These are phyloP conservation scores for Sesia bembeciformis DNA, from an alignment of 2,888 invertebrate genomes.

Conservation along the genomic window DNA sequence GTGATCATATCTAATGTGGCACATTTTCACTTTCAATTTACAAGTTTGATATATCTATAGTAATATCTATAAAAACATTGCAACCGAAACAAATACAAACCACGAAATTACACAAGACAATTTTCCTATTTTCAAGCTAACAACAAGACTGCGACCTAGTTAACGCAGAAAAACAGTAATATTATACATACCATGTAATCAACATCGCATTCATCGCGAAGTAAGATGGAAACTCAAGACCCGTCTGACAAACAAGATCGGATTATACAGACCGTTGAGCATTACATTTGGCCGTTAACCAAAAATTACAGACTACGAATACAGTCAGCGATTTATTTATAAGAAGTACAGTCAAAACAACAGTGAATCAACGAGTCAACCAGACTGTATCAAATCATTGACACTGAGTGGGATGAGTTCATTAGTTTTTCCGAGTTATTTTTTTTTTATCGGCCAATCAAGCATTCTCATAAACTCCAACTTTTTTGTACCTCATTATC, in stretches of 20 bases:
- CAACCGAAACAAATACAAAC: no score
- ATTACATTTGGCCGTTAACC: constrained; percentile 19
- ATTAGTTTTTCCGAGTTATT: no score
- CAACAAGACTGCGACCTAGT: background rate
- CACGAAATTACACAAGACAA: no score
- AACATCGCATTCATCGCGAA: constrained; percentile 2
- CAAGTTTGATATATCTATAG: no score
- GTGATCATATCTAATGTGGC: no score
- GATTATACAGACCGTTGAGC: constrained; percentile 13
- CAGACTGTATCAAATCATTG: background rate
- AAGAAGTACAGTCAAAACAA: background rate
- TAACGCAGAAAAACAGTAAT: background rate
- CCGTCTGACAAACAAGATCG: constrained; percentile 2
- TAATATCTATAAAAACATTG: no score
- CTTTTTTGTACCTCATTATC: no score
- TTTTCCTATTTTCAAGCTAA: no score
- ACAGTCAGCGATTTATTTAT: background rate
- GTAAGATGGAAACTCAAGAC: constrained; percentile 6
- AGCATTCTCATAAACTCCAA: no score
- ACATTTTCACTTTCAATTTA: no score
- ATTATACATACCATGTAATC: background rate
- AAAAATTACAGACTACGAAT: constrained; percentile 10
- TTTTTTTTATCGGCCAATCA: no score
- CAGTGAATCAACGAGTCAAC: background rate
- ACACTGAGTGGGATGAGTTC: background rate